phyloP scores from a whole-genome alignment of 1,140 invertebrate species.

The Tetragonula clypearis region DNA sequence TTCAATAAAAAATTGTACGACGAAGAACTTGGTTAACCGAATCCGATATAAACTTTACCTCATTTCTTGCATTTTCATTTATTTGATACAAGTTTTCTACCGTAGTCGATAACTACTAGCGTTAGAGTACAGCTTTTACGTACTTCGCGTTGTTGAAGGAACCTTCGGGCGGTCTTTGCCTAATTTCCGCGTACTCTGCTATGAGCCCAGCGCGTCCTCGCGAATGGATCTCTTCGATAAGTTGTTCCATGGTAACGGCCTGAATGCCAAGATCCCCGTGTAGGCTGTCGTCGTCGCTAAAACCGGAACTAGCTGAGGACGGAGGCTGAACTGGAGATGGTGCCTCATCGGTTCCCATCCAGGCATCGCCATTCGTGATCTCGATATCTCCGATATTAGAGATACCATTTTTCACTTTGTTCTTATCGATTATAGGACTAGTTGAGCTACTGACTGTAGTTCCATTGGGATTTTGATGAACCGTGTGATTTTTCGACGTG shows the following conservation, averaged over 20 bases:
- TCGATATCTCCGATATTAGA: constrained; percentile 76
- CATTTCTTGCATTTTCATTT: too few species aligned
- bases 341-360: constrained; percentile 78
- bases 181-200: constrained; percentile 93
- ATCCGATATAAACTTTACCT: too few species aligned
- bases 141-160: constrained; percentile 90
- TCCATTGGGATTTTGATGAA: constrained; percentile 71
- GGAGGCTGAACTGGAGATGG: constrained; percentile 87
- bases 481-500: constrained; percentile 70
- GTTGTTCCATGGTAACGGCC: constrained; percentile 88
- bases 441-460: constrained; percentile 73
- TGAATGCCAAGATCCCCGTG: constrained; percentile 85
- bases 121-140: constrained; percentile 9
- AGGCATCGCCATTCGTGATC: constrained; percentile 78
- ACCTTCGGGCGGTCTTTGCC: constrained; percentile 90
- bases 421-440: constrained; percentile 77
- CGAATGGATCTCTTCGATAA: constrained; percentile 89
- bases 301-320: constrained; percentile 91
- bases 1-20: too few species aligned
- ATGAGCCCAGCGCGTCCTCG: constrained; percentile 90
- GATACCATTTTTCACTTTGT: constrained; percentile 74
- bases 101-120: too few species aligned
- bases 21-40: too few species aligned
- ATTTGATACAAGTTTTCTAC: not conserved
- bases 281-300: constrained; percentile 93